phyloP scores from a whole-genome alignment of 1,140 invertebrate species.

The Papilio polytes region DNA sequence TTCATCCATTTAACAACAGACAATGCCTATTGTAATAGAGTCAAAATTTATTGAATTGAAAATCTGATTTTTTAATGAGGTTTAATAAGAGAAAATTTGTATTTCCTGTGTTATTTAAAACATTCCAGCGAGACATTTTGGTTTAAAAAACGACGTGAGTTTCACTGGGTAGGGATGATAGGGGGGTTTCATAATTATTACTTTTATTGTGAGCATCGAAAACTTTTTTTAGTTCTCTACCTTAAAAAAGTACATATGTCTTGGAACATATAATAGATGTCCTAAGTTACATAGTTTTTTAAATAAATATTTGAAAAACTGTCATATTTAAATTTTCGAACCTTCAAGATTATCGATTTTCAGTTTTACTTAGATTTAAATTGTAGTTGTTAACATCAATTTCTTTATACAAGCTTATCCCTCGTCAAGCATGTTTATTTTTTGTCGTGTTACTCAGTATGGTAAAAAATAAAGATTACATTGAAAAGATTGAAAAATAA shows the following conservation, averaged over 20 bases:
- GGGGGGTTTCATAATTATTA: too few species aligned
- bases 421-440: not conserved
- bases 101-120: not conserved
- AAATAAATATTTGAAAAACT: too few species aligned
- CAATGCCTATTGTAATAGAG: constrained; percentile 15
- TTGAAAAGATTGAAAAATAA: not conserved
- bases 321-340: not conserved
- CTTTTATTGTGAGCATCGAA: too few species aligned
- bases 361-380: not conserved
- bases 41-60: constrained; percentile 4
- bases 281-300: not conserved
- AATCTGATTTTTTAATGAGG: not conserved
- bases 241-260: too few species aligned
- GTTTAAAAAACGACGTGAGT: not conserved
- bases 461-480: not conserved
- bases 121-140: not conserved
- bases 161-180: not conserved
- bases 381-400: not conserved
- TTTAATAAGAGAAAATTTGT: not conserved
- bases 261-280: not conserved
- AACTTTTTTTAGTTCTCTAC: too few species aligned
- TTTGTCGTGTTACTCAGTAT: not conserved
- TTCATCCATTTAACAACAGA: not conserved
- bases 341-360: not conserved
- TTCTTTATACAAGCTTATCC: not conserved